These are phyloP conservation scores for Akabosia matsudoensis DNA, from an alignment of 1,140 invertebrate genomes.

Conservation along the genomic window DNA sequence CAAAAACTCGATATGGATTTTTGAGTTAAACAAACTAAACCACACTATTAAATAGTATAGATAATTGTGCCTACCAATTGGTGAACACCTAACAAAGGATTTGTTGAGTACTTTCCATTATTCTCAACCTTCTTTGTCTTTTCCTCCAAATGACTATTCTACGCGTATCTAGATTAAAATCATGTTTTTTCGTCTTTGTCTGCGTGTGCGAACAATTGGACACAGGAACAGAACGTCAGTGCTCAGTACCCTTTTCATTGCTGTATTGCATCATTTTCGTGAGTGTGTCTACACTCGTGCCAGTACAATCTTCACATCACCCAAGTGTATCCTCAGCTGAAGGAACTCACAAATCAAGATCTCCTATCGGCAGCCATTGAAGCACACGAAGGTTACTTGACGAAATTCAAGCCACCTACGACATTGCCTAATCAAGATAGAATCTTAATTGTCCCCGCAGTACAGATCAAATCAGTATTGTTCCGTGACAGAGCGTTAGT, in stretches of 20 bases:
- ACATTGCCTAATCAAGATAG: constrained; percentile 15
- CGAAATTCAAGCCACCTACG: not conserved
- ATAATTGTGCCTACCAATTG: too few species aligned
- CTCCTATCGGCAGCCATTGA: not conserved
- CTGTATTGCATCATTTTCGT: not conserved
- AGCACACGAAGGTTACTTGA: not conserved
- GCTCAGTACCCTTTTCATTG: not conserved
- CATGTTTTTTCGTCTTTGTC: not conserved
- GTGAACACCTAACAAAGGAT: too few species aligned
- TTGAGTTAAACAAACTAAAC: too few species aligned
- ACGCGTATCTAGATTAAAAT: not conserved
- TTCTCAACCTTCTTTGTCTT: constrained; percentile 13
- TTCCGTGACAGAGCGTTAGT: too few species aligned
- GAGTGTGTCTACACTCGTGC: not conserved
- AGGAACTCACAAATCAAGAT: too few species aligned
- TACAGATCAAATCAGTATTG: too few species aligned
- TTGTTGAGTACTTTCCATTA: not conserved
- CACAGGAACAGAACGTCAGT: not conserved
- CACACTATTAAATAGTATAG: too few species aligned
- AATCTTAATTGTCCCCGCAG: too few species aligned
- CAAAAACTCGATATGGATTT: too few species aligned
- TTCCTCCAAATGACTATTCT: constrained; percentile 7
- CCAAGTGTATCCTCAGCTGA: not conserved
- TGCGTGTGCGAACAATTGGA: too few species aligned
- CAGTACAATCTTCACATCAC: not conserved